phyloP scores from a whole-genome alignment of 2,113 vertebrate species.

The Pterocles burchelli region DNA sequence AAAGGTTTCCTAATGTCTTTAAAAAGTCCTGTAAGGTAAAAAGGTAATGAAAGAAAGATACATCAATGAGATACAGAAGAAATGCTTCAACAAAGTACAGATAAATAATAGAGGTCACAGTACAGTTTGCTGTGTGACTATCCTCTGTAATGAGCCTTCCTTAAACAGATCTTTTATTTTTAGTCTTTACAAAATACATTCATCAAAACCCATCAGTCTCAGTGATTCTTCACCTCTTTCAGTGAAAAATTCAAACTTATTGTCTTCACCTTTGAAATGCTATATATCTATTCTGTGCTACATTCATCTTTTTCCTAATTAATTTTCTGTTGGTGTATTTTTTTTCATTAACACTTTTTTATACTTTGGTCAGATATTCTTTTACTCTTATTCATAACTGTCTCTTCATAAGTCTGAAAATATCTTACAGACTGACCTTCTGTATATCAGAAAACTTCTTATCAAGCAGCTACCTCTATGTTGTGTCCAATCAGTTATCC shows the following conservation, averaged over 20 bases:
- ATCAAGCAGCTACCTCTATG: not conserved
- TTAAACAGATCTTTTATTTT: not conserved
- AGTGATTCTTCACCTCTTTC: not conserved
- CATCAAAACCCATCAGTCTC: not conserved
- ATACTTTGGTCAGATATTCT: not conserved
- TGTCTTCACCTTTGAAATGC: not conserved
- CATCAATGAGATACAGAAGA: not conserved
- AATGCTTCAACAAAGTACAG: not conserved
- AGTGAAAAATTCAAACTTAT: not conserved
- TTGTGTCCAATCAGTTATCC: not conserved
- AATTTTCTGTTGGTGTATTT: not conserved
- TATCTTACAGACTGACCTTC: not conserved
- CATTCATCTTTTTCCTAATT: not conserved
- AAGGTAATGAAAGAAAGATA: not conserved
- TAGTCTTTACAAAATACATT: not conserved
- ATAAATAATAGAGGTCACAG: not conserved
- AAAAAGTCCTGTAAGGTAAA: not conserved
- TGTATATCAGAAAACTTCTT: not conserved
- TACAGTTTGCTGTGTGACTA: not conserved
- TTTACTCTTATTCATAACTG: not conserved
- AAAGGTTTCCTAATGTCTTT: not conserved
- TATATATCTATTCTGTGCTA: not conserved
- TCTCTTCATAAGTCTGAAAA: not conserved
- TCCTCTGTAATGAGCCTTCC: not conserved
- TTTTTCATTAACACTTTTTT: not conserved